Percentiles rank a stretch among this genome's conserved stretches.
These are phyloP conservation scores for Metopolophium dirhodum DNA, from an alignment of 1,140 invertebrate genomes.

Conservation along the genomic window DNA sequence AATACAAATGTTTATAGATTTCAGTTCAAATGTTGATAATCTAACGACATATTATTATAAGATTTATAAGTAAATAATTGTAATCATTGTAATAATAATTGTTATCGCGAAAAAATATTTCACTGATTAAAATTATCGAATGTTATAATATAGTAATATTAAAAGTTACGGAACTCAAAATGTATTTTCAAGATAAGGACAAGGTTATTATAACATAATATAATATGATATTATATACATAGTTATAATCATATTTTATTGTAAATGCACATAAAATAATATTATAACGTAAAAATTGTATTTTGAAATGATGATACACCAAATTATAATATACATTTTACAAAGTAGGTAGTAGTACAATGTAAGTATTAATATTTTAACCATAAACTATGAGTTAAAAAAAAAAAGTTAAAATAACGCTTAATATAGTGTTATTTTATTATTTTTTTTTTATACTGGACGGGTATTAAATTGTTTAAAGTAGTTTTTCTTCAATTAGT, in stretches of 20 bases:
- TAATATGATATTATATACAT: neutral
- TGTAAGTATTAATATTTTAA: neutral
- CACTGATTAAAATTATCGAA: neutral
- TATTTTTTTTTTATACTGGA: slow-evolving; percentile 21
- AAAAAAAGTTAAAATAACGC: neutral
- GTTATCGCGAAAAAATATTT: neutral
- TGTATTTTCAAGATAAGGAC: slow-evolving; percentile 20
- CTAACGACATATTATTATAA: neutral
- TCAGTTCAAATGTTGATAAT: neutral
- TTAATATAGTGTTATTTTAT: neutral
- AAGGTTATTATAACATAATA: slow-evolving; percentile 21
- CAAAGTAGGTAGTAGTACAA: neutral
- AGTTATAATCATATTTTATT: neutral
- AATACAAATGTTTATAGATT: neutral
- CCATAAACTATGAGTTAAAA: neutral
- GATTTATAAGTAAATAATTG: neutral
- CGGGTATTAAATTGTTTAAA: neutral
- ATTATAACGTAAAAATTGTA: neutral
- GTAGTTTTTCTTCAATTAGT: neutral
- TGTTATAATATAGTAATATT: neutral
- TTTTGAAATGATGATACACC: slow-evolving; percentile 5
- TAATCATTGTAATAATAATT: neutral
- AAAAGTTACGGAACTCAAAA: slow-evolving; percentile 5
- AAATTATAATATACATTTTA: slow-evolving; percentile 30
- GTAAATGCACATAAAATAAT: neutral